Evolutionary conservation across 2,888 invertebrate genomes (phyloP), one percentile per base, ranked within the genome.

Genomic region (Drosophila bunnanda): DNA sequence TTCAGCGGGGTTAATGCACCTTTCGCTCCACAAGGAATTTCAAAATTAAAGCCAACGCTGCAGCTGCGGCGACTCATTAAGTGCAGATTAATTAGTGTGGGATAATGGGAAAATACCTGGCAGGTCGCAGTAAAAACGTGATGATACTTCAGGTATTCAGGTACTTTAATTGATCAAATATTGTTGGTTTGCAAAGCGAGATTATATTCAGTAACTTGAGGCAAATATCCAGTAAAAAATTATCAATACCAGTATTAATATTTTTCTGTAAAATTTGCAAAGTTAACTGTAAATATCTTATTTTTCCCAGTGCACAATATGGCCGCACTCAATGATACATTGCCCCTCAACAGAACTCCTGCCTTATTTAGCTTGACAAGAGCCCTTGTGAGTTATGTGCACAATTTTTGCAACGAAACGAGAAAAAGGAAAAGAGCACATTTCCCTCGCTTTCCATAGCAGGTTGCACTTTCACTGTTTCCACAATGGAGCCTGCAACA

Each of bases 291-390:
- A 15, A 20, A 17, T 15, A 6, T 9, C 4, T 10, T 1, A 12
- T 41, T 39, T 28, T 22, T 20, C n/a, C 5, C 39, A 20, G 71
- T 70, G 71, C 34, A 59, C 9, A 20, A 28, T 32, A 22, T 13
- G 20, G 38, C 68, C 64, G 75, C 86, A 78, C 83, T 83, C 80
- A 78, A 88, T 76, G 72, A 86, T 80, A 74, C 88, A 80, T 82
- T 88, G 86, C 75, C 83, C 83, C 80, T 80, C 59, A 80, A 70
- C 69, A 64, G 57, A 68, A 76, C 64, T 58, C 62, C 53, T 15
- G 68, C 41, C 65, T 65, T 66, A 66, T 64, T 48, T 55, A 52
- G 36, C 62, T 25, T 25, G 15, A 36, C 10, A 48, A 52, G 58
- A 17, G 43, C 69, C 36, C 70, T 58, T 25, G 44, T 2, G 60